Evolutionary conservation across 2,113 vertebrate species (phyloP), one percentile per base, ranked within the genome.

Genomic region (Arvicanthis niloticus): DNA sequence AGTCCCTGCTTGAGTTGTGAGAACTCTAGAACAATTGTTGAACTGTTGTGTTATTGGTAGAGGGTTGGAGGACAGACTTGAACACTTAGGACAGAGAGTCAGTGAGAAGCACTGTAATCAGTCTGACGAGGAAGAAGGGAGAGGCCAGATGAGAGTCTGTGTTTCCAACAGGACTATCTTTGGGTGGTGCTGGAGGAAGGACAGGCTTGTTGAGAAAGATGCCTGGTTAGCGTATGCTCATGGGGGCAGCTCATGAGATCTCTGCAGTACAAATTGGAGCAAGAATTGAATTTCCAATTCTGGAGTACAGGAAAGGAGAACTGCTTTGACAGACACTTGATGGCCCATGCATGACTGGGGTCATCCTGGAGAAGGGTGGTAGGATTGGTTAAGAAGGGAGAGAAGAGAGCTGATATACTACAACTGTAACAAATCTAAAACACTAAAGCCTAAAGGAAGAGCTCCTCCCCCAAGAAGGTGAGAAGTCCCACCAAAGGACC

Each of bases 141-240:
- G 68, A 68, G 51, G 17, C 40, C 37, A 26, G 51, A 11, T 8
- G 26, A 40, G 0, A 37, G 31, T 10, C 19, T 34, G 51, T 21
- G 19, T 56, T 94, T 86, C 48, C 31, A 13, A 4, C 1, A 56
- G 40, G 45, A 45, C 65, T 62, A 34, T 8, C 11, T 2, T 3
- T 16, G 10, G 24, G 3, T 21, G 1, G 10, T 0, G 0, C 6
- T 29, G 29, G 51, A 37, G 19, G 6, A 65, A 29, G 21, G n/a
- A 34, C 1, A 40, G 68, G 16, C 34, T 88, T 34, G 6, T 89
- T 76, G 12, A 2, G 0, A 81, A 42, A 68, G 24, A 11, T 0
- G 2, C 17, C 40, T 34, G 2, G 0, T 0, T 1, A 22, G 75
- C 6, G 56, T 29, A 11, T 56, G 77, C 42, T 75, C 6, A 22